Evolutionary conservation across 2,797 vertebrate genomes (phyloP), one percentile per base, ranked within the genome.

Genomic region (Pipistrellus kuhlii): DNA sequence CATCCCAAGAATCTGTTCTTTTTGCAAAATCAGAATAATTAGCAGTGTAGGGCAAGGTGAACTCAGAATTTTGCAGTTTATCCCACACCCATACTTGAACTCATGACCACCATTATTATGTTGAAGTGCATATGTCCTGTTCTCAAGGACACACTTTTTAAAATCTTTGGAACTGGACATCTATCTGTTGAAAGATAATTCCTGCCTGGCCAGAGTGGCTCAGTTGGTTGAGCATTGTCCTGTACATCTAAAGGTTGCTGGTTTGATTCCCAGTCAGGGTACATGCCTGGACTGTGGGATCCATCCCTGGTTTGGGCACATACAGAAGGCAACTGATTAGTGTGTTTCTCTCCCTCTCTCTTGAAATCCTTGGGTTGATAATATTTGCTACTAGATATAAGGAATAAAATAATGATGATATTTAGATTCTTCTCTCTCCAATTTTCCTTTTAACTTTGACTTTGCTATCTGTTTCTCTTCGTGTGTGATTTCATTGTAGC

Each of bases 11-110:
- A 68, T 62, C 38, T 21, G 51, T 0, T 57, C n/a, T 91, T 88
- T 51, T 76, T 66, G 4, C 15, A 71, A 93, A 91, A 91, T 41
- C 21, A 83, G 71, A 93, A 55, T 57, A 86, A 59, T 51, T 44
- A 35, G 32, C 27, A 72, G 20, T 72, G 15, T 23, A 5, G 62
- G 32, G 27, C 20, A 80, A 59, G 3, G 14, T 25, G 8, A 87
- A 4, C 4, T 15, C 73, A 75, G 15, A 91, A 80, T 80, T 59
- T 88, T 93, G 8, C 14, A 88, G 5, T 62, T 8, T 72, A 55
- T 11, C 68, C 53, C 4, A 48, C 48, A 77, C 2, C 18, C 11
- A 51, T 48, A 27, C 25, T 35, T 18, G 32, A 20, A 72, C 64
- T 77, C 62, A 78, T 21, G 32, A 5, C 14, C 68, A 59, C 2